phyloP scores from a whole-genome alignment of 2,113 vertebrate genomes.

The Halichoerus grypus region DNA sequence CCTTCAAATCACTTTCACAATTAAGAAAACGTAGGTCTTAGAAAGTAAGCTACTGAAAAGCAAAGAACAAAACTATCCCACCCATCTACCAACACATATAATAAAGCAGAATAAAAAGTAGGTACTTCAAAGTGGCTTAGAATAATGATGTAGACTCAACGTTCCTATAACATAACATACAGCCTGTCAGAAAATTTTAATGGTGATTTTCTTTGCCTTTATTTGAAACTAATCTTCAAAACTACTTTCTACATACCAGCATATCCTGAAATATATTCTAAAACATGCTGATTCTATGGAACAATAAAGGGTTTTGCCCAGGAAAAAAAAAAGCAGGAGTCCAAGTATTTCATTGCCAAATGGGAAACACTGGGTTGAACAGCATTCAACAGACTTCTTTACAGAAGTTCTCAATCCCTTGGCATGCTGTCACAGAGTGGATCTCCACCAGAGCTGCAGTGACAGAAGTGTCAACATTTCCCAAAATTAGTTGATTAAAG shows the following conservation, averaged over 20 bases:
- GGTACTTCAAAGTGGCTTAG: constrained; percentile 28
- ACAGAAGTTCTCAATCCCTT: background rate
- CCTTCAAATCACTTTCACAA: constrained; percentile 37
- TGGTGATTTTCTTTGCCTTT: background rate
- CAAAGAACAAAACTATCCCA: constrained; percentile 5
- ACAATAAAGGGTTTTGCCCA: background rate
- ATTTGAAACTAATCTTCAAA: background rate
- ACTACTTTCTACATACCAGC: background rate
- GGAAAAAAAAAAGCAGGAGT: background rate
- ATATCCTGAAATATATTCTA: background rate
- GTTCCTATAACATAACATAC: background rate
- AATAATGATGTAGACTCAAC: background rate
- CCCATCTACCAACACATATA: background rate
- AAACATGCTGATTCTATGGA: background rate
- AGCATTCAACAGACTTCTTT: background rate
- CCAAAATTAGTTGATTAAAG: background rate
- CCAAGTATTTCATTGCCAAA: background rate
- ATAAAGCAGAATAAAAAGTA: background rate
- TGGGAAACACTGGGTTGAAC: background rate
- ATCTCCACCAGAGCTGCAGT: background rate
- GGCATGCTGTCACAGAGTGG: background rate
- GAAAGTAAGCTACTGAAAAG: constrained; percentile 6
- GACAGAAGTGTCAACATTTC: background rate
- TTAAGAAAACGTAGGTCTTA: background rate
- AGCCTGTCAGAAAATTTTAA: background rate